Base-by-base conservation (phyloP, 2,797 vertebrate species). In the Gorsachius magnificus region DNA sequence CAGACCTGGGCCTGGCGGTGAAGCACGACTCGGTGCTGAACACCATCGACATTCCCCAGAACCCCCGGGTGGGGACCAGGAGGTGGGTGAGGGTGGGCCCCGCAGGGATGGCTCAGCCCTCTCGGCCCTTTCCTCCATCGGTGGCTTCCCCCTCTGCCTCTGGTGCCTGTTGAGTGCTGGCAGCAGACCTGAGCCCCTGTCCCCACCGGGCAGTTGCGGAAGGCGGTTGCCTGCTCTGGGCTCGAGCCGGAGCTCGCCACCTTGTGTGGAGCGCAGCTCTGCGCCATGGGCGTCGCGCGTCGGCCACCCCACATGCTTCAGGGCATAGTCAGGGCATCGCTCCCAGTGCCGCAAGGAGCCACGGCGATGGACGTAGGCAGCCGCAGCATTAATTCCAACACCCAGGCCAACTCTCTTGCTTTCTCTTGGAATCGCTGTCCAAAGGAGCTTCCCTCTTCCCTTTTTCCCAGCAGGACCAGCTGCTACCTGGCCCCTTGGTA, bases 61-160 rank as follows among this genome's bases (percentile, higher is more conserved):
- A 99, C 97, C 98, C 99, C 92, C 97, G 99, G 95, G 99, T 99
- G 96, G 99, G 99, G 96, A 99, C 99, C n/a, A 99, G 99, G 96
- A 99, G 99, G 99, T 96, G 92, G 56, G 95, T 87, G 60, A 46
- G 56, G 45, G 43, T 1, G 3, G 24, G 35, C 66, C 25, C 51
- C 1, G 0, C 0, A 4, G 57, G 83, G 31, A 3, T 0, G 6
- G 41, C 72, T 21, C 24, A 1, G 35, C 58, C 33, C 36, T 25
- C 54, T 20, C 5, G 2, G 56, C 57, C 43, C 46, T 38, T 4
- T 13, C 35, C 50, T 35, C 65, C 25, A 0, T 2, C 16, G 0
- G 5, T 1, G 28, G 2, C 17, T 26, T 45, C 11, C 6, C 21
- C 53, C 45, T 17, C 25, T 2, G 18, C 53, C 16, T 7, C 1